A percentile compares a stretch with the other conserved stretches of the same genome.
These are phyloP conservation scores for Platycercus adscitus DNA, from an alignment of 2,113 vertebrate species.

Conservation along the genomic window DNA sequence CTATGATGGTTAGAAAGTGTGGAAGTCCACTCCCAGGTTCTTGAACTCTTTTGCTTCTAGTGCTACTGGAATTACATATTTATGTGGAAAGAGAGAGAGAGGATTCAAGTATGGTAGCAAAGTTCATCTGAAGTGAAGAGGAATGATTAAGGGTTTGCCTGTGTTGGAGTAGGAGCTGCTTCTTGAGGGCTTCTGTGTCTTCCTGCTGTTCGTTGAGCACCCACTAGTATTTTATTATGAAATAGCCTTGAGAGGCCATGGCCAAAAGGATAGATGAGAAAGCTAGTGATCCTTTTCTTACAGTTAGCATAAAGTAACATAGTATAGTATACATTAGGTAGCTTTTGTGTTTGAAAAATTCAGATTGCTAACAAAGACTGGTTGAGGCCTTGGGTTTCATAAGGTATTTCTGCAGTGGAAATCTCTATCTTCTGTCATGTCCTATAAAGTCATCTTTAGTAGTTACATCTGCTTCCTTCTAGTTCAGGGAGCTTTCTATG, in stretches of 20 bases:
- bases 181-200: not conserved
- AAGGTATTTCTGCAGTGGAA: not conserved
- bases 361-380: not conserved
- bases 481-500: not conserved
- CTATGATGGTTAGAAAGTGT: not conserved
- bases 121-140: not conserved
- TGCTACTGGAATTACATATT: not conserved
- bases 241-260: not conserved
- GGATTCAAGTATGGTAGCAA: not conserved
- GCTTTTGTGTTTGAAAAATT: not conserved
- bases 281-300: not conserved
- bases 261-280: not conserved
- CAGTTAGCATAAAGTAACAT: not conserved
- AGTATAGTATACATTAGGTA: fast-evolving
- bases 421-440: not conserved
- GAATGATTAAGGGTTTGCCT: not conserved
- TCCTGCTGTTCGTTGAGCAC: not conserved
- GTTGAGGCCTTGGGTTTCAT: fast-evolving
- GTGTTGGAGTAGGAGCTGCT: not conserved
- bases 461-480: not conserved
- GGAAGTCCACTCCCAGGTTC: not conserved
- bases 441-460: not conserved
- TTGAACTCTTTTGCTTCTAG: not conserved
- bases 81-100: not conserved
- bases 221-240: not conserved